Base-by-base conservation (phyloP, 2,113 vertebrate genomes). In the Chrysochloris asiatica region DNA sequence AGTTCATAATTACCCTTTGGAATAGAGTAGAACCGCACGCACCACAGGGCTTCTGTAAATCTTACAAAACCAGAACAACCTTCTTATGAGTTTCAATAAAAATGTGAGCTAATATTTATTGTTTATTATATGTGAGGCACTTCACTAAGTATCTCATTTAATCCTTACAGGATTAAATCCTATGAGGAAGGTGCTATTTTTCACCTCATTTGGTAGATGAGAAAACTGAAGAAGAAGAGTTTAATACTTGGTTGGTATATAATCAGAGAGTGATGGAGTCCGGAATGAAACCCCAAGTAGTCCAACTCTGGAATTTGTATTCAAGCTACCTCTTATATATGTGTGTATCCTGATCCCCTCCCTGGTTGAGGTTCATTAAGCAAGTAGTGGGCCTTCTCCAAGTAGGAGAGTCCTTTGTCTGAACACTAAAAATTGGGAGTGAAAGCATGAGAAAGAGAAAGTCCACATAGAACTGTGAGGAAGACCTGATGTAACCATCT, bases 391-490 rank as follows among this genome's bases (percentile, higher is more conserved):
- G 2, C 59, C 65, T 41, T 71, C 43, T 9, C 24, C 45, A 43
- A 48, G 38, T 69, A 10, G 36, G 24, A 63, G 59, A 81, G 19
- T 45, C 43, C 19, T 67, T 14, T 4, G 30, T 24, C 63, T 48
- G 24, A 6, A 4, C 2, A 41, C 26, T 69, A 43, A 83, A 63
- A 75, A 69, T 8, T 8, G 6, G 17, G 21, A n/a, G 10, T 8
- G 36, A 33, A 30, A 52, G 26, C 33, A 33, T 63, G 21, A 59
- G 43, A 36, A 19, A 54, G 54, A 56, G 26, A 30, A 45, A 54
- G 65, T 16, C 6, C 1, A 3, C 0, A 2, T 1, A 41, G 83
- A 59, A 19, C 3, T 0, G 0, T 0, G 16, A 5, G 2, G 9
- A 56, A 11, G 16, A 8, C 16, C 2, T 2, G n/a, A n/a, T 21